These are phyloP conservation scores for Heliconius melpomene DNA, from an alignment of 1,140 invertebrate genomes.

Conservation along the genomic window DNA sequence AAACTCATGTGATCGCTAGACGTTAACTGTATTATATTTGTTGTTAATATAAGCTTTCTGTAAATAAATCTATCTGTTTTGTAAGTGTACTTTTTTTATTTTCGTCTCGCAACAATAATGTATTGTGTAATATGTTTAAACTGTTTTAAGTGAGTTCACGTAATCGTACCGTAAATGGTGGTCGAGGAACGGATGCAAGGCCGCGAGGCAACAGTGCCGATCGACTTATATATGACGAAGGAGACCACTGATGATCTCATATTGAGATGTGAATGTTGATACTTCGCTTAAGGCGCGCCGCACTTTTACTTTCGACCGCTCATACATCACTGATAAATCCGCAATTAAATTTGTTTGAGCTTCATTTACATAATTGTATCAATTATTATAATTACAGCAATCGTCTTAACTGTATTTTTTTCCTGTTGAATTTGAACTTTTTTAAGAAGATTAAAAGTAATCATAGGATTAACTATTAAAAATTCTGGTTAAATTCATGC, in stretches of 20 bases:
- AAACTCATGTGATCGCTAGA: slow-evolving; percentile 73
- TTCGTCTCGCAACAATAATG: not conserved
- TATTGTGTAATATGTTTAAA: slow-evolving; percentile 37
- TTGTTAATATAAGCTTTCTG: slow-evolving; percentile 76
- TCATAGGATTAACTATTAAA: too few species aligned
- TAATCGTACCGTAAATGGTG: slow-evolving; percentile 40
- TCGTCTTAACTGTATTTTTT: not conserved
- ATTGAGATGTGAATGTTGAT: slow-evolving; percentile 28
- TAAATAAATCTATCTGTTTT: slow-evolving; percentile 75
- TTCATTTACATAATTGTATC: not conserved
- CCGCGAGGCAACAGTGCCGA: slow-evolving; percentile 22
- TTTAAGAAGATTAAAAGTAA: too few species aligned
- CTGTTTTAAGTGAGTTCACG: slow-evolving; percentile 41
- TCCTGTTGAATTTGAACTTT: not conserved
- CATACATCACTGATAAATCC: slow-evolving; percentile 13
- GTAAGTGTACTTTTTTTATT: slow-evolving; percentile 36
- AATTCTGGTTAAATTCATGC: not conserved
- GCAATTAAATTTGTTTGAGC: slow-evolving; percentile 4
- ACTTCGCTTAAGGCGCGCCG: slow-evolving; percentile 19
- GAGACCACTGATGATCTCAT: slow-evolving; percentile 34
- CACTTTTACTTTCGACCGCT: slow-evolving; percentile 44
- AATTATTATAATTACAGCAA: not conserved
- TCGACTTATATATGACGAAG: slow-evolving; percentile 40
- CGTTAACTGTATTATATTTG: slow-evolving; percentile 76
- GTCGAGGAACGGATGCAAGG: slow-evolving; percentile 27